A percentile compares a stretch with the other conserved stretches of the same genome.
phyloP scores from a whole-genome alignment of 2,797 vertebrate species.

The Lates japonicus region DNA sequence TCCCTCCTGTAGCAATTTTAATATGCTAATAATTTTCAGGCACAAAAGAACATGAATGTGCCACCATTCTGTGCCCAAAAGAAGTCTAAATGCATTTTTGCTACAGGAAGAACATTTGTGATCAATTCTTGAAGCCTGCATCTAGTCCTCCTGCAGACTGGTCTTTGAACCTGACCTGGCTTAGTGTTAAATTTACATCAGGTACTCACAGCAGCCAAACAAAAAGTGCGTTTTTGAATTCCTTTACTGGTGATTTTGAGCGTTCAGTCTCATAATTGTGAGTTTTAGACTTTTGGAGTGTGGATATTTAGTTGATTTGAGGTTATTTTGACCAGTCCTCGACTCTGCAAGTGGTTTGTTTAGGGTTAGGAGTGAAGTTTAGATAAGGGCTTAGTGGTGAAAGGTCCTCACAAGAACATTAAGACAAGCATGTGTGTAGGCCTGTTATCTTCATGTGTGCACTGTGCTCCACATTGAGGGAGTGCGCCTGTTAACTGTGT shows the following conservation, averaged over 20 bases:
- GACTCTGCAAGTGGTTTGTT: constrained; percentile 43
- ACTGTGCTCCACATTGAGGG: constrained; percentile 76
- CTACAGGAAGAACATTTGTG: background rate
- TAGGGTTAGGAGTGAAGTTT: constrained; percentile 39
- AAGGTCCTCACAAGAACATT: constrained; percentile 65
- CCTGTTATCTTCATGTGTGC: constrained; percentile 79
- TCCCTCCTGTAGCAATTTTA: background rate
- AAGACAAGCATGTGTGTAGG: constrained; percentile 70
- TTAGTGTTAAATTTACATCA: background rate
- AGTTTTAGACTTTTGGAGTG: background rate
- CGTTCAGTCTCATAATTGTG: background rate
- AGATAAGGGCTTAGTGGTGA: constrained; percentile 38
- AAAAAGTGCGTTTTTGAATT: background rate
- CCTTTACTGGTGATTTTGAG: background rate
- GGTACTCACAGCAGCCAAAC: constrained; percentile 2
- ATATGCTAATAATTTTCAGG: constrained; percentile 8
- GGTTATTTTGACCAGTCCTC: background rate
- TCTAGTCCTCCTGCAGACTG: background rate
- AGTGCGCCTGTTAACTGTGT: constrained; percentile 72
- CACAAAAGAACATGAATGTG: constrained; percentile 26
- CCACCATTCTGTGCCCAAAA: constrained; percentile 8
- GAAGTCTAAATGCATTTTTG: background rate
- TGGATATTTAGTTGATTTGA: constrained; percentile 1
- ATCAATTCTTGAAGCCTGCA: constrained; percentile 1
- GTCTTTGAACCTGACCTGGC: constrained; percentile 5